Conservation (phyloP, 1,140 invertebrate species). For the Drosophila baimaii region DNA sequence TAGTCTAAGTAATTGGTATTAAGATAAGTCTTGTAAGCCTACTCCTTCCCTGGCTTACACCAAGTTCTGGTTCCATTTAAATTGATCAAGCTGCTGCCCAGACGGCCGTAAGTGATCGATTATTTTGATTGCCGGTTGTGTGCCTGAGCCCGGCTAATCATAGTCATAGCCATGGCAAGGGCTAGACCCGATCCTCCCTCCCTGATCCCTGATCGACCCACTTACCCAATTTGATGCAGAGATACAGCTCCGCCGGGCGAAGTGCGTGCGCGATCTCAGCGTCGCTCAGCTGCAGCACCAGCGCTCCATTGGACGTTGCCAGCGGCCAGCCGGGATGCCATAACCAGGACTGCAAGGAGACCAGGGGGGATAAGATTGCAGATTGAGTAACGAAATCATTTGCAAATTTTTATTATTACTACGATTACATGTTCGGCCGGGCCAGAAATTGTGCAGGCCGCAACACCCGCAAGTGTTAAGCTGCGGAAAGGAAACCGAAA, state of each 20-base stretch:
- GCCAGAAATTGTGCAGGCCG: conserved; percentile 73
- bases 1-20: conserved; percentile 4
- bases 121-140: conserved; percentile 33
- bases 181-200: conserved; percentile 4
- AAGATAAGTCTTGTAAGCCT: neutral
- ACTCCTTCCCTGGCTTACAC: neutral
- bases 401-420: conserved; percentile 81
- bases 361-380: conserved; percentile 53
- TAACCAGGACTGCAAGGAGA: conserved; percentile 72
- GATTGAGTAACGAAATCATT: conserved; percentile 82
- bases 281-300: conserved; percentile 81
- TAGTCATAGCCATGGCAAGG: conserved; percentile 24
- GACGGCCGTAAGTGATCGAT: conserved; percentile 41
- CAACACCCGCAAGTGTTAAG: conserved; percentile 83
- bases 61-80: conserved; percentile 29
- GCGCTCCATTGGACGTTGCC: conserved; percentile 76
- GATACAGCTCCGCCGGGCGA: conserved; percentile 74
- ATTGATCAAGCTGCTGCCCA: conserved; percentile 24
- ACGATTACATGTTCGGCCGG: conserved; percentile 71
- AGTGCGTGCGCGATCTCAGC: conserved; percentile 77
- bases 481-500: conserved; percentile 69
- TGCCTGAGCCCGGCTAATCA: conserved; percentile 1
- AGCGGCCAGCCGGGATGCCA: conserved; percentile 84
- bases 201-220: conserved; percentile 46
- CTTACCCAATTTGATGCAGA: conserved; percentile 84